Evolutionary conservation across 2,888 invertebrate species (phyloP).

Genomic region (Campoletis raptor): DNA sequence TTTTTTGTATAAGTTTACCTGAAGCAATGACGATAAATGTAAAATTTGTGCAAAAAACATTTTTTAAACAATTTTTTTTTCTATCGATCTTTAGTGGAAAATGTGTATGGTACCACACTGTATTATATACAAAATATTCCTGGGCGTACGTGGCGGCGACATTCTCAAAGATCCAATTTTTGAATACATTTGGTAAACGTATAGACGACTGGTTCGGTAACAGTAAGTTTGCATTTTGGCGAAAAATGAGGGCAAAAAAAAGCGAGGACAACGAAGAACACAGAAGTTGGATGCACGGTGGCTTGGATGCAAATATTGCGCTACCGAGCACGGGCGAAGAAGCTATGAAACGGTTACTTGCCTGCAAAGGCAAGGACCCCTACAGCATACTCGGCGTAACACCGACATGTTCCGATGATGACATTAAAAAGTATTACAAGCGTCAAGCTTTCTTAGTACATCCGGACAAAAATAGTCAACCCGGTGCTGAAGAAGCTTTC

Average conservation of each 20-base stretch:
- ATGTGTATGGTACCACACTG: constrained; percentile 82
- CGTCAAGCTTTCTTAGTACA: constrained; percentile 97
- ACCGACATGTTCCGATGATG: constrained; percentile 95
- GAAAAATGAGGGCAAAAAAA: constrained; percentile 85
- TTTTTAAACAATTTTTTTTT: neutral
- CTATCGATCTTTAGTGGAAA: constrained; percentile 78
- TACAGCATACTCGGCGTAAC: constrained; percentile 97
- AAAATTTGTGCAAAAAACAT: neutral
- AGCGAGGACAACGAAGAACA: constrained; percentile 84
- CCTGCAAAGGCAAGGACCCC: constrained; percentile 98
- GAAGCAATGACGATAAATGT: neutral
- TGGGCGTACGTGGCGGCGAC: constrained; percentile 79
- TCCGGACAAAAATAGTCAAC: constrained; percentile 98
- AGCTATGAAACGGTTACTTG: constrained; percentile 96
- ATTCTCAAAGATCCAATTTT: constrained; percentile 81
- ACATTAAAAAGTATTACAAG: constrained; percentile 97
- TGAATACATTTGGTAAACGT: constrained; percentile 82
- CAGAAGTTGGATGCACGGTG: constrained; percentile 85
- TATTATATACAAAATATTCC: constrained; percentile 82
- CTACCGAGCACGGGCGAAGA: constrained; percentile 97
- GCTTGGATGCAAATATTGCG: constrained; percentile 90
- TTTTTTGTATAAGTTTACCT: neutral
- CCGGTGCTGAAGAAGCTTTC: constrained; percentile 98
- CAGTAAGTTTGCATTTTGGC: constrained; percentile 87
- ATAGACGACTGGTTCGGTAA: constrained; percentile 87